phyloP scores from a whole-genome alignment of 1,140 invertebrate species.

The Heterodera schachtii region DNA sequence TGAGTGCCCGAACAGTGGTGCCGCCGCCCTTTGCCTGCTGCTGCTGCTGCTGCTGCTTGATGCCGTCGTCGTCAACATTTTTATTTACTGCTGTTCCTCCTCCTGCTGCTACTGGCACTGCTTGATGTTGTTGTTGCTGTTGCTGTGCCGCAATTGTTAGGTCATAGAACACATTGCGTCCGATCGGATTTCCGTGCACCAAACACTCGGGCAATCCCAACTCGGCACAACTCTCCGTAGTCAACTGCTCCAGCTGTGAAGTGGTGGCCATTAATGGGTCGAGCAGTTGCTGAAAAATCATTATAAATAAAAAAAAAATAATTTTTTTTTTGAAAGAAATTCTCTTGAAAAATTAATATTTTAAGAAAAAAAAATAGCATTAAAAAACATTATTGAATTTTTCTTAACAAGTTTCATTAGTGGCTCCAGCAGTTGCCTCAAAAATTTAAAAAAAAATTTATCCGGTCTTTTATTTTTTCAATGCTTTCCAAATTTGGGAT shows the following conservation, averaged over 20 bases:
- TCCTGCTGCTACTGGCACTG: slow-evolving; percentile 22
- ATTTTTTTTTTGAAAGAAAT: too few species aligned
- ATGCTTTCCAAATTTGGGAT: too few species aligned
- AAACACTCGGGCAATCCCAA: slow-evolving; percentile 21
- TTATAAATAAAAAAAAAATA: background rate
- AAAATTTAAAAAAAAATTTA: too few species aligned
- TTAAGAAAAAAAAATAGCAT: too few species aligned
- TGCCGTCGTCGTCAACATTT: background rate
- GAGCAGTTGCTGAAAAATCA: slow-evolving; percentile 7
- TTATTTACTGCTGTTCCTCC: background rate
- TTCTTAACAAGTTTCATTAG: too few species aligned
- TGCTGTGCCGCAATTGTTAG: background rate
- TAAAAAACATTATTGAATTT: too few species aligned
- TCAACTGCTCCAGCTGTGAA: slow-evolving; percentile 10
- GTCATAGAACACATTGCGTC: slow-evolving; percentile 54
- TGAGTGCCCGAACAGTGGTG: slow-evolving; percentile 28
- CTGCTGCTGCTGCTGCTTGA: slow-evolving; percentile 14
- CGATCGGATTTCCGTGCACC: slow-evolving; percentile 57
- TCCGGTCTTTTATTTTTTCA: too few species aligned
- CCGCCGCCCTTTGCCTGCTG: background rate
- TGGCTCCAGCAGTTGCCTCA: too few species aligned
- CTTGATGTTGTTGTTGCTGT: slow-evolving; percentile 2
- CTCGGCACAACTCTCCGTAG: slow-evolving; percentile 12
- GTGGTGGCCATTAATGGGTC: background rate
- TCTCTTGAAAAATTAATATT: too few species aligned